These are phyloP conservation scores for Cirrhinus molitorella DNA, from an alignment of 2,797 vertebrate species.

Conservation along the genomic window DNA sequence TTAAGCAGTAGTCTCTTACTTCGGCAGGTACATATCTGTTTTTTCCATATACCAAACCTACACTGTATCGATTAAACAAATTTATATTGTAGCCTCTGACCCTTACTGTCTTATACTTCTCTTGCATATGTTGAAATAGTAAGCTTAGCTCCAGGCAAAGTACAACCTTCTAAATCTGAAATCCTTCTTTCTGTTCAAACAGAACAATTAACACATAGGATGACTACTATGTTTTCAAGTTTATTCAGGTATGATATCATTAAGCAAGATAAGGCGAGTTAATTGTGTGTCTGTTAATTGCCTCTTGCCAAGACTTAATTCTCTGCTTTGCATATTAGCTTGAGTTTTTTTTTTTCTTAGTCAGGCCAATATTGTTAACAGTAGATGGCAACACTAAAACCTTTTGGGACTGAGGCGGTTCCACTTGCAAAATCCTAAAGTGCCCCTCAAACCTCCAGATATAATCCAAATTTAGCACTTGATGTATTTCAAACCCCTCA, in stretches of 20 bases:
- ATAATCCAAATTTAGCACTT: neutral
- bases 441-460: neutral
- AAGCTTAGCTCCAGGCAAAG: neutral
- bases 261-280: neutral
- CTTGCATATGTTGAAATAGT: neutral
- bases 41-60: neutral
- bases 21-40: neutral
- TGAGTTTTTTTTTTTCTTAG: neutral
- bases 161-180: neutral
- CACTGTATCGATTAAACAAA: neutral
- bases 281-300: slow-evolving; percentile 27
- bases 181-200: neutral
- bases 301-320: slow-evolving; percentile 6
- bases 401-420: neutral
- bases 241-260: neutral
- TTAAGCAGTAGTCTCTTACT: neutral
- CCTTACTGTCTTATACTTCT: neutral
- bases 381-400: neutral
- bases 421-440: too few relatives aligned
- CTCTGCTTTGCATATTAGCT: slow-evolving; percentile 14
- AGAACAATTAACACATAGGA: neutral
- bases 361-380: neutral
- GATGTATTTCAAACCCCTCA: neutral
- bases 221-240: neutral
- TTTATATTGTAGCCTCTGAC: neutral